Base-by-base conservation (phyloP, 2,888 invertebrate species). In the Cataglyphis cursor region DNA sequence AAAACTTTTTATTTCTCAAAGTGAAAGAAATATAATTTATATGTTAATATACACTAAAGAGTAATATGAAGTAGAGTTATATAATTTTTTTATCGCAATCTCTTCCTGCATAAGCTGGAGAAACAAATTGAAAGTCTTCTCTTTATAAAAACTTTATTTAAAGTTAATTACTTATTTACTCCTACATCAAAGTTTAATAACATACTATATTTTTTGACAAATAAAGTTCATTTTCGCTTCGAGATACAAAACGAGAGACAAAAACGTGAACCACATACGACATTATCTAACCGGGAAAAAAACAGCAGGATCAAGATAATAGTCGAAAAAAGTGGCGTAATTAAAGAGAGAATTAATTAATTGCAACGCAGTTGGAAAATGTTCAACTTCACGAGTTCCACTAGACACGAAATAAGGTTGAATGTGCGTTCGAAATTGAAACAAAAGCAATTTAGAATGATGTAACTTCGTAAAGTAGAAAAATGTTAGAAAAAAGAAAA, bases 341-440 rank as follows among this genome's bases (percentile, higher is more conserved):
- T 84, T 84, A 82, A 82, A 82, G 74, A 48, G 74, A 62, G 74
- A 61, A 82, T 84, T 84, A 84, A 84, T 84, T 84, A 84, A 84
- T 84, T 84, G 75, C 57, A 66, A 66, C 44, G n/a, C 44, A 72
- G 73, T 44, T 72, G 78, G 73, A 80, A 80, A 80, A 72, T 72
- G 78, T 72, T 80, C 57, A 70, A 21, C 44, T 76, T 21, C 57
- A 41, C 21, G 41, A 12, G 44, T 57, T 59, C 8, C 21, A 12
- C 31, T 31, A 38, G 68, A 54, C 59, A 35, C 44, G 31, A 59
- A 80, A 80, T 72, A 80, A 80, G 74, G 59, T 59, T 73, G 59
- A 44, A 80, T 72, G 74, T 72, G 59, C 31, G 59, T 80, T 73
- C 31, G 59, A 31, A 80, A 78, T 70, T 72, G 73, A 21, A 59